Conservation (phyloP, 2,888 invertebrate genomes). For the Chloroclystis v-ata region DNA sequence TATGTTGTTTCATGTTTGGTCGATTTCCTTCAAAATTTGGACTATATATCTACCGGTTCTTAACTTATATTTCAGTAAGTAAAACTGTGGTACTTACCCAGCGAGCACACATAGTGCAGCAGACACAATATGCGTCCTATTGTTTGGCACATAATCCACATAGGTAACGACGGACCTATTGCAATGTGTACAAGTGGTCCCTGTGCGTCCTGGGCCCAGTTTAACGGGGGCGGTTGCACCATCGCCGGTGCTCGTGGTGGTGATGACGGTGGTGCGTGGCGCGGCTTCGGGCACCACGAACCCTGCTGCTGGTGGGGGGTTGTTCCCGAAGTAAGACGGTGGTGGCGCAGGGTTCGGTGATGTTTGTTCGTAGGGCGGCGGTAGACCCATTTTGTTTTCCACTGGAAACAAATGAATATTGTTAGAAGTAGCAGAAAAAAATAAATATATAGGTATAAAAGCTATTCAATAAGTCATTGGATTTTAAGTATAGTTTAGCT, state of each 20-base stretch:
- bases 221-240: conserved; percentile 21
- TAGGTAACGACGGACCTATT: conserved; percentile 62
- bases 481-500: too few relatives aligned
- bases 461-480: too few relatives aligned
- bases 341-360: conserved; percentile 61
- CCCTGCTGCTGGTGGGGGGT: conserved; percentile 59
- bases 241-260: conserved; percentile 32
- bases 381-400: conserved; percentile 73
- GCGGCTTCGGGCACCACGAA: conserved; percentile 44
- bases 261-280: conserved; percentile 60
- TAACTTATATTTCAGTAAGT: too few relatives aligned
- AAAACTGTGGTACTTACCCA: conserved; percentile 47
- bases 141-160: conserved; percentile 67
- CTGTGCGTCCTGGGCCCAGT: conserved; percentile 66
- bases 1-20: too few relatives aligned
- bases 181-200: conserved; percentile 60
- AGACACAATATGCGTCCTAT: conserved; percentile 66
- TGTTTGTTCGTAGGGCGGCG: conserved; percentile 65
- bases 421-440: too few relatives aligned
- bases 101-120: conserved; percentile 67
- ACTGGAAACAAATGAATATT: conserved; percentile 47
- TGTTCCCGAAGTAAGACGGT: conserved; percentile 65
- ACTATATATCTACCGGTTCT: too few relatives aligned
- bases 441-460: too few relatives aligned
- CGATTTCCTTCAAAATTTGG: too few relatives aligned